Percentiles rank a stretch among this genome's conserved stretches.
Conservation (phyloP, 2,888 invertebrate species). For the Scaeva pyrastri region DNA sequence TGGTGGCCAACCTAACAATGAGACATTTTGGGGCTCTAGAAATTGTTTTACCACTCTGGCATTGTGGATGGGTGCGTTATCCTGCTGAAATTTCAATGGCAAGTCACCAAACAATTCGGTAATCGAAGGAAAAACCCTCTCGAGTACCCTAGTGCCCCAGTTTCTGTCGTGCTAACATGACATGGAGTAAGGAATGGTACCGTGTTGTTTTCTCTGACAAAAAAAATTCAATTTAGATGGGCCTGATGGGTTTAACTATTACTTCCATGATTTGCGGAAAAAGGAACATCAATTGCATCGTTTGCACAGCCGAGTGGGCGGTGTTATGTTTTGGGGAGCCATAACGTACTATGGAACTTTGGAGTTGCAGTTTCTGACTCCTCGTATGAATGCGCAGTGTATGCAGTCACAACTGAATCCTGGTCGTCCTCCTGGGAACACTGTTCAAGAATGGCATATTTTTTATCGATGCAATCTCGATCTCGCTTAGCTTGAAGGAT, state of each 20-base stretch:
- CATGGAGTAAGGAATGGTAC: too few relatives aligned
- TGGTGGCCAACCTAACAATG: too few relatives aligned
- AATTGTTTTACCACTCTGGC: too few relatives aligned
- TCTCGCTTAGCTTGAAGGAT: slow-evolving; percentile 1
- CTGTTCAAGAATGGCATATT: slow-evolving; percentile 29
- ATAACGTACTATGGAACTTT: too few relatives aligned
- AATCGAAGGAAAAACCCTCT: slow-evolving; percentile 29
- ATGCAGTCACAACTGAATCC: not conserved
- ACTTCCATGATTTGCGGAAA: slow-evolving; percentile 26
- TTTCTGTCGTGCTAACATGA: too few relatives aligned
- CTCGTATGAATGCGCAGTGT: not conserved
- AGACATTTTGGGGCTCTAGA: too few relatives aligned
- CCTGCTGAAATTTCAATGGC: not conserved
- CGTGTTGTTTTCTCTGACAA: slow-evolving; percentile 21
- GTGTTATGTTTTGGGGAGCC: too few relatives aligned
- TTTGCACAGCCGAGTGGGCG: too few relatives aligned
- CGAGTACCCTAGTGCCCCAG: too few relatives aligned
- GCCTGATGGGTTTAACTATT: slow-evolving; percentile 8
- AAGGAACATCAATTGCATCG: too few relatives aligned
- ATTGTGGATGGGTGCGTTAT: slow-evolving; percentile 11
- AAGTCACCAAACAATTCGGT: too few relatives aligned
- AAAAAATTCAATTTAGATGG: too few relatives aligned
- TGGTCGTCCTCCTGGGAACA: slow-evolving; percentile 7
- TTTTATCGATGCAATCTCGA: slow-evolving; percentile 20
- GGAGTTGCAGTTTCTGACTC: not conserved